These are phyloP conservation scores for Grammomys dolichurus DNA, from an alignment of 2,113 vertebrate genomes.

Conservation along the genomic window DNA sequence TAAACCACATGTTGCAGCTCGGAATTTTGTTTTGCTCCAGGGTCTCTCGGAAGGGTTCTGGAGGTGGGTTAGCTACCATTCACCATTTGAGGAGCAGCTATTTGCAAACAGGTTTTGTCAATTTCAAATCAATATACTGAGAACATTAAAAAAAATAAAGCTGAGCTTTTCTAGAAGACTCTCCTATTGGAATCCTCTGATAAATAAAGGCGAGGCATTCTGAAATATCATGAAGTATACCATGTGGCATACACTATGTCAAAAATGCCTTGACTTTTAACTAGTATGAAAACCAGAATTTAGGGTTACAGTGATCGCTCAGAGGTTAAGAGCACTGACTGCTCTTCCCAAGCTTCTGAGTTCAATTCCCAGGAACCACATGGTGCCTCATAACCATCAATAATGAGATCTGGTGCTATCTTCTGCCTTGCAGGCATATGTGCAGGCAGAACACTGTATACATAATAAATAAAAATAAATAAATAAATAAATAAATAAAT, in stretches of 20 bases:
- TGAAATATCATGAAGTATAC: conserved; percentile 20
- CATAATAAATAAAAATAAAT: too few relatives aligned
- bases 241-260: conserved; percentile 2
- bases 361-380: too few relatives aligned
- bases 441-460: too few relatives aligned
- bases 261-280: conserved; percentile 57
- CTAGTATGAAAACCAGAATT: conserved; percentile 26
- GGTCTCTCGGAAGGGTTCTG: neutral
- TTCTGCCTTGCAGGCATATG: too few relatives aligned
- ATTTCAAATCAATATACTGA: conserved; percentile 60
- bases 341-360: too few relatives aligned
- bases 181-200: conserved; percentile 66
- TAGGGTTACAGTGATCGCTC: neutral
- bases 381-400: too few relatives aligned
- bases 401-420: too few relatives aligned
- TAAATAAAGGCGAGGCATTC: conserved; percentile 60
- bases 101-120: conserved; percentile 49
- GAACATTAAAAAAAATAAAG: conserved; percentile 43
- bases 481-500: too few relatives aligned
- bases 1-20: neutral
- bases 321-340: too few relatives aligned
- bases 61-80: neutral
- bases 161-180: conserved; percentile 30
- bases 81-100: conserved; percentile 52
- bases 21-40: conserved; percentile 60